phyloP scores from a whole-genome alignment of 1,140 invertebrate genomes.

The Xylocopa sonorina region DNA sequence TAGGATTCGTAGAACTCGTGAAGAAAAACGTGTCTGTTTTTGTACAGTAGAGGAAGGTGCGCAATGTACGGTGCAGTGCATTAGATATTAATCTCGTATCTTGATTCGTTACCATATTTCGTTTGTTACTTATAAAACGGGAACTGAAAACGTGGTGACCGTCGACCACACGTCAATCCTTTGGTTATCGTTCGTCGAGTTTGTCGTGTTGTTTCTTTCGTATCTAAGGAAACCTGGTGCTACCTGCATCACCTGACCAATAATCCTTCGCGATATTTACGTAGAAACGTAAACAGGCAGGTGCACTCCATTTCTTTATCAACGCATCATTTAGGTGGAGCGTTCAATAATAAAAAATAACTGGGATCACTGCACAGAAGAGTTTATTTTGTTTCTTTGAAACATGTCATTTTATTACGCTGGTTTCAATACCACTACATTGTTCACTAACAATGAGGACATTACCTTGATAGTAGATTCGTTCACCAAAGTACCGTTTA shows the following conservation, averaged over 20 bases:
- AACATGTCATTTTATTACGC: slow-evolving; percentile 73
- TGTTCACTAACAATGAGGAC: slow-evolving; percentile 60
- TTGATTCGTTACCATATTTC: slow-evolving; percentile 55
- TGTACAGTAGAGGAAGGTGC: slow-evolving; percentile 18
- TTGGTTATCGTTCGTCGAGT: slow-evolving; percentile 25
- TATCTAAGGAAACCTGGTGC: slow-evolving; percentile 62
- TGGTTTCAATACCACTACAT: slow-evolving; percentile 70
- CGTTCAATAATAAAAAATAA: neutral
- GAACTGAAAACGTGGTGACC: slow-evolving; percentile 26
- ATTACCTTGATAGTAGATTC: slow-evolving; percentile 58
- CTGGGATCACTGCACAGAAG: neutral
- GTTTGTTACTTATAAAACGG: slow-evolving; percentile 33
- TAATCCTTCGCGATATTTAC: slow-evolving; percentile 1
- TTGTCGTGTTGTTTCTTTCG: slow-evolving; percentile 59
- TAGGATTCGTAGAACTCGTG: slow-evolving; percentile 37
- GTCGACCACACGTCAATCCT: slow-evolving; percentile 25
- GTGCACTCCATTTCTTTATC: neutral
- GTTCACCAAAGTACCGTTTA: slow-evolving; percentile 66
- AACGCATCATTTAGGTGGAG: neutral
- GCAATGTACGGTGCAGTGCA: slow-evolving; percentile 20
- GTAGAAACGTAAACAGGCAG: neutral
- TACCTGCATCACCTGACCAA: slow-evolving; percentile 43
- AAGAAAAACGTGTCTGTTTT: neutral
- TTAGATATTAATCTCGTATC: slow-evolving; percentile 30
- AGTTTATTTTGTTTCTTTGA: slow-evolving; percentile 29